phyloP scores from a whole-genome alignment of 2,113 vertebrate genomes.

The Gallinago media region DNA sequence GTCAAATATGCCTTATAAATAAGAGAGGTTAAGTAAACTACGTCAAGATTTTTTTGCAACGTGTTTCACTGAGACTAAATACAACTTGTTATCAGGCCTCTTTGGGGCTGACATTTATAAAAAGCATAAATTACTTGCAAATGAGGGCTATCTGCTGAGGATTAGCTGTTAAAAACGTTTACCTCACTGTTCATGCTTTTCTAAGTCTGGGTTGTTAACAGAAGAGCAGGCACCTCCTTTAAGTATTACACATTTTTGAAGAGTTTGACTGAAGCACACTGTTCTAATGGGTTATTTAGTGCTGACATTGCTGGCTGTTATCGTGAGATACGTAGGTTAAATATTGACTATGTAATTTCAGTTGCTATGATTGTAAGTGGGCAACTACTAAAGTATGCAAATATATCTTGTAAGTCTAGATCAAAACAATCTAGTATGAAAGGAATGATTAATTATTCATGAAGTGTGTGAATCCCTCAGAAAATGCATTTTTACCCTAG shows the following conservation, averaged over 20 bases:
- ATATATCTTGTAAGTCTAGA: not conserved
- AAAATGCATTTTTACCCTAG: not conserved
- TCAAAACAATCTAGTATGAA: not conserved
- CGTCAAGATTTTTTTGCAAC: not conserved
- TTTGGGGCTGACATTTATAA: not conserved
- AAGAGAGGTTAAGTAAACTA: slow-evolving; percentile 8
- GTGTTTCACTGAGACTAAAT: not conserved
- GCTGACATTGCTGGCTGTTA: not conserved
- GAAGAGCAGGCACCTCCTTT: not conserved
- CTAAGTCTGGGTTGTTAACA: not conserved
- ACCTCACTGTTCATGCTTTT: not conserved
- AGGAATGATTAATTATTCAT: not conserved
- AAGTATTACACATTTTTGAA: not conserved
- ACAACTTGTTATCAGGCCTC: not conserved
- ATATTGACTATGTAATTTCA: not conserved
- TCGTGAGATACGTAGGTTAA: not conserved
- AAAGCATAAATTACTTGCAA: slow-evolving; percentile 10
- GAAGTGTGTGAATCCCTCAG: not conserved
- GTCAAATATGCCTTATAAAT: not conserved
- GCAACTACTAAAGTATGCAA: not conserved
- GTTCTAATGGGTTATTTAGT: not conserved
- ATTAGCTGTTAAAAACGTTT: not conserved
- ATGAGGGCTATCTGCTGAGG: not conserved
- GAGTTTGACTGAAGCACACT: not conserved
- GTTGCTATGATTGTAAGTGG: not conserved